Evolutionary conservation across 2,888 invertebrate species (phyloP).

Genomic region (Villa cingulata): DNA sequence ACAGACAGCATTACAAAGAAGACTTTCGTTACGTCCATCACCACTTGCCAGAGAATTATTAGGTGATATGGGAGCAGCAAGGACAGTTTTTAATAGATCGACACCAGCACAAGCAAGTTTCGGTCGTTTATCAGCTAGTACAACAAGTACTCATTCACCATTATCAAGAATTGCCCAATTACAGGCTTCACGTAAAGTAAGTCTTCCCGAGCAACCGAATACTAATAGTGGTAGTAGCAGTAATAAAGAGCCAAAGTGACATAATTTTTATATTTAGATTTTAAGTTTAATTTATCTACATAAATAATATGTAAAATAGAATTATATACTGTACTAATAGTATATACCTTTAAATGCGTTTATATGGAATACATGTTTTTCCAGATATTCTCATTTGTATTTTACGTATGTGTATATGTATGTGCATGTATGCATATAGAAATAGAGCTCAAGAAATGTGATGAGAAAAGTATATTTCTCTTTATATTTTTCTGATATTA

Average conservation of each 20-base stretch:
- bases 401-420: too few species aligned
- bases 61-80: slow-evolving; percentile 5
- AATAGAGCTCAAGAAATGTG: too few species aligned
- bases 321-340: too few species aligned
- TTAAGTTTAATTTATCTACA: too few species aligned
- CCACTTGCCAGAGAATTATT: slow-evolving; percentile 28
- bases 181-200: slow-evolving; percentile 33
- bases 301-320: too few species aligned
- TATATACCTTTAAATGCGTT: too few species aligned
- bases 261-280: not conserved
- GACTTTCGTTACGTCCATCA: slow-evolving; percentile 31
- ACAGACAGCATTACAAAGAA: slow-evolving; percentile 29
- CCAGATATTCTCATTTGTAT: too few species aligned
- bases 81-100: slow-evolving; percentile 1
- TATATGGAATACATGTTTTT: too few species aligned
- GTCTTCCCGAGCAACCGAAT: slow-evolving; percentile 12
- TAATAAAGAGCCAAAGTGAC: slow-evolving; percentile 5
- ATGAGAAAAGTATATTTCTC: too few species aligned
- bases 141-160: slow-evolving; percentile 28
- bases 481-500: too few species aligned
- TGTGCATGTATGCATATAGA: too few species aligned
- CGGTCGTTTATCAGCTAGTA: slow-evolving; percentile 2
- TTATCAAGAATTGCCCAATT: slow-evolving; percentile 33
- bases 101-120: slow-evolving; percentile 1
- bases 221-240: not conserved